Percentiles rank a stretch among this genome's conserved stretches.
phyloP scores from a whole-genome alignment of 2,888 invertebrate species.

The Ligdia adustata region DNA sequence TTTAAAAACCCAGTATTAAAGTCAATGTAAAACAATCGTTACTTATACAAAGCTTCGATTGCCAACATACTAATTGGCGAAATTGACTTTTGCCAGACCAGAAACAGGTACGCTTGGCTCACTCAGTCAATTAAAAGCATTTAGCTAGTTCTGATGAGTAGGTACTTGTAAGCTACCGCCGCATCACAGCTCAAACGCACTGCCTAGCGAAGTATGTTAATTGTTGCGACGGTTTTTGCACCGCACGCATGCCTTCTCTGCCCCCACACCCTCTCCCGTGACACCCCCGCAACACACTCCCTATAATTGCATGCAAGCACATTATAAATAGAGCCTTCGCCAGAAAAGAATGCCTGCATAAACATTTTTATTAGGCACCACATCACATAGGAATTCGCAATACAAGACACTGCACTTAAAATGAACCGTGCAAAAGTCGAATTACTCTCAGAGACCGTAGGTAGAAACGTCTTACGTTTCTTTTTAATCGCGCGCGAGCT shows the following conservation, averaged over 20 bases:
- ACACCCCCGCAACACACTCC: constrained; percentile 13
- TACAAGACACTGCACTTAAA: constrained; percentile 76
- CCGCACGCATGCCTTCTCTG: constrained; percentile 44
- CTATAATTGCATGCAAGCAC: constrained; percentile 27
- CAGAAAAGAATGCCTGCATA: constrained; percentile 28
- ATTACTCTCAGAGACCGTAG: constrained; percentile 61
- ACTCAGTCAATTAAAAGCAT: constrained; percentile 57
- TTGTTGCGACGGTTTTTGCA: constrained; percentile 65
- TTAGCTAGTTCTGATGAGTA: constrained; percentile 42
- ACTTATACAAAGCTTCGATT: too few relatives aligned
- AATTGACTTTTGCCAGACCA: too few relatives aligned
- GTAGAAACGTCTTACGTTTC: constrained; percentile 59
- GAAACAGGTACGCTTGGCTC: constrained; percentile 28
- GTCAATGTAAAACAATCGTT: too few relatives aligned
- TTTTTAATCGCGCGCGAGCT: constrained; percentile 65
- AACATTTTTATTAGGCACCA: constrained; percentile 48
- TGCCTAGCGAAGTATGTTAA: constrained; percentile 69
- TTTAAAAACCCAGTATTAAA: too few relatives aligned
- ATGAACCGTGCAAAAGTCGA: constrained; percentile 58
- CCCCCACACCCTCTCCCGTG: neutral
- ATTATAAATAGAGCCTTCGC: constrained; percentile 29
- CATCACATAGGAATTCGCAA: constrained; percentile 55
- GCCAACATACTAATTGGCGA: too few relatives aligned
- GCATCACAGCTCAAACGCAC: constrained; percentile 55
- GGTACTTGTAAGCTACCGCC: constrained; percentile 67